phyloP scores from a whole-genome alignment of 2,113 vertebrate genomes.

The Melanostigma gelatinosum region DNA sequence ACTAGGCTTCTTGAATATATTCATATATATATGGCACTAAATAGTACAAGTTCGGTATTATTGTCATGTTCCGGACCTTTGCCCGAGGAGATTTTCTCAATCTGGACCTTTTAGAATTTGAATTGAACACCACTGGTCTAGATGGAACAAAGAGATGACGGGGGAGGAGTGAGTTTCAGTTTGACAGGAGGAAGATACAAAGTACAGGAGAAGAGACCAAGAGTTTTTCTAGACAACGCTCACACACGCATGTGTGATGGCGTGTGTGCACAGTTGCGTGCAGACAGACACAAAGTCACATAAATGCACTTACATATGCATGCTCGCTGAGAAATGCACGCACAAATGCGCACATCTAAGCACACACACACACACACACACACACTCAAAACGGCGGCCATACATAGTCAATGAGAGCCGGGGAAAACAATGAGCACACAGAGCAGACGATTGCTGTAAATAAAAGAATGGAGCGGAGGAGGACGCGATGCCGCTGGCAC shows the following conservation, averaged over 20 bases:
- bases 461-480: constrained; percentile 61
- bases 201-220: background rate
- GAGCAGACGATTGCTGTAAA: constrained; percentile 66
- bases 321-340: constrained; percentile 18
- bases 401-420: constrained; percentile 59
- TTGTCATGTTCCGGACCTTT: too few species aligned
- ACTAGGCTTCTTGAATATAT: too few species aligned
- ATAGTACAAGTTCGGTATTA: too few species aligned
- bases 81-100: too few species aligned
- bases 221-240: background rate
- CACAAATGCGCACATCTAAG: background rate
- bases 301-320: constrained; percentile 14
- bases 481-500: constrained; percentile 23
- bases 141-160: background rate
- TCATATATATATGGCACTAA: too few species aligned
- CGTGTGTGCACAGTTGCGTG: constrained; percentile 14
- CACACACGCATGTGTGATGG: background rate
- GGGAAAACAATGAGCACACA: constrained; percentile 53
- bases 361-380: background rate
- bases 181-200: background rate
- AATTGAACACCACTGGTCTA: too few species aligned
- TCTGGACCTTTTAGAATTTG: too few species aligned
- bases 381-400: constrained; percentile 14
- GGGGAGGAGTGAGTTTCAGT: background rate
- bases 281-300: constrained; percentile 18